A percentile compares a stretch with the other conserved stretches of the same genome.
These are phyloP conservation scores for Apantesis nais DNA, from an alignment of 2,888 invertebrate genomes.

Conservation along the genomic window DNA sequence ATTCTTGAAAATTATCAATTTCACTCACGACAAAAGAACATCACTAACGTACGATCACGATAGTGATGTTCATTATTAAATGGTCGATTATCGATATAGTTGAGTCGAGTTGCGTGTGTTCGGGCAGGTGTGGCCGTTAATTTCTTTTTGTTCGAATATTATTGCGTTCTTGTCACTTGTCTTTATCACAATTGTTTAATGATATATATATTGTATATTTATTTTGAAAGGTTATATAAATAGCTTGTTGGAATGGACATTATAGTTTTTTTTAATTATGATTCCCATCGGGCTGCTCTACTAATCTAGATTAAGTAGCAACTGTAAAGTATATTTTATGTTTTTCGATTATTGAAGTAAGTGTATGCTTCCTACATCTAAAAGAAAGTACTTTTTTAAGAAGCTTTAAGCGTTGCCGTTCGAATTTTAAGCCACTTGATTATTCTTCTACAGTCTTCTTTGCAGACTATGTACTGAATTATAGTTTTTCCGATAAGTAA, in stretches of 20 bases:
- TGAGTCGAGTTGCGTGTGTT: conserved; percentile 73
- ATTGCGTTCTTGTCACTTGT: conserved; percentile 48
- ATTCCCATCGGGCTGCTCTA: conserved; percentile 22
- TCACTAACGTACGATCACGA: conserved; percentile 68
- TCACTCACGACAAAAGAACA: conserved; percentile 59
- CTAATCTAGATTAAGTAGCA: neutral
- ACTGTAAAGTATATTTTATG: neutral
- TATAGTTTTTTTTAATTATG: conserved; percentile 15
- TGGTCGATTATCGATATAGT: conserved; percentile 71
- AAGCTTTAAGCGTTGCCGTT: neutral
- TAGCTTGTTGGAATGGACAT: neutral
- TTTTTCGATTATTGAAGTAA: neutral
- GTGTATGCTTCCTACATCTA: neutral
- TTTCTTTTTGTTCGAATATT: conserved; percentile 31
- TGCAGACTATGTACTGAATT: neutral
- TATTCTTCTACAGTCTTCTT: neutral
- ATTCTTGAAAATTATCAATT: conserved; percentile 58
- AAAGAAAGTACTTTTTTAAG: neutral
- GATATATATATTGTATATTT: neutral
- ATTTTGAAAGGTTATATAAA: conserved; percentile 37
- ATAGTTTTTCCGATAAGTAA: neutral
- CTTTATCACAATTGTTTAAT: conserved; percentile 34
- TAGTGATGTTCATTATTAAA: conserved; percentile 62
- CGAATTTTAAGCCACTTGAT: neutral
- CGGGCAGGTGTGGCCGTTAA: conserved; percentile 61